Percentiles rank a stretch among this genome's conserved stretches.
These are phyloP conservation scores for Apodemia duryi DNA, from an alignment of 2,888 invertebrate genomes.

Conservation along the genomic window DNA sequence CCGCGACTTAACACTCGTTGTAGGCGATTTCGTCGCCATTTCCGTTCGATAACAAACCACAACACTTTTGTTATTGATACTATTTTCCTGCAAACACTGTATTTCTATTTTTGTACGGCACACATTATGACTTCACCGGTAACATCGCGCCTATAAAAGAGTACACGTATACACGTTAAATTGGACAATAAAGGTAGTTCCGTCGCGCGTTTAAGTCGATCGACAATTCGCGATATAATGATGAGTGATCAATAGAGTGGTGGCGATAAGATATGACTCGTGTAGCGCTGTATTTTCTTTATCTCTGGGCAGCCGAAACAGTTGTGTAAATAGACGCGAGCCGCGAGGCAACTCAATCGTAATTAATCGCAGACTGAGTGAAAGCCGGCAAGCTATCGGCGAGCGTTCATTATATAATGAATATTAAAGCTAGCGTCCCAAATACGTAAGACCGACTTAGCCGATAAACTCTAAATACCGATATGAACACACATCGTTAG, in stretches of 20 bases:
- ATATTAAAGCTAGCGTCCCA: conserved; percentile 70
- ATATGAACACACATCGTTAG: conserved; percentile 15
- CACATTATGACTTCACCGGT: conserved; percentile 77
- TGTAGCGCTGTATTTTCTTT: conserved; percentile 65
- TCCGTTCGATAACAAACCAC: conserved; percentile 76
- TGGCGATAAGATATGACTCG: conserved; percentile 70
- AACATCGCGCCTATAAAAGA: conserved; percentile 61
- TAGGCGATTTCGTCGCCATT: conserved; percentile 74
- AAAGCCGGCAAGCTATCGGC: conserved; percentile 63
- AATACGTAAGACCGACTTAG: conserved; percentile 53
- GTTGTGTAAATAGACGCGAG: conserved; percentile 73
- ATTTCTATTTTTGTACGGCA: conserved; percentile 70
- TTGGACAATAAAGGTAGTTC: conserved; percentile 72
- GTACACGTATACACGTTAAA: conserved; percentile 46
- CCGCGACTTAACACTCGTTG: conserved; percentile 68
- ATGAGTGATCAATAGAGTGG: conserved; percentile 72
- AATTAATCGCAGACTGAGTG: conserved; percentile 70
- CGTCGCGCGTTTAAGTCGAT: conserved; percentile 69
- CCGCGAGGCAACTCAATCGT: conserved; percentile 64
- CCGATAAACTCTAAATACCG: conserved; percentile 45
- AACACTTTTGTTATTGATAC: conserved; percentile 73
- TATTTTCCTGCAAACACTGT: conserved; percentile 75
- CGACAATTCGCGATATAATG: conserved; percentile 71
- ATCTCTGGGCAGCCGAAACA: conserved; percentile 72
- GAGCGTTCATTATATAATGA: conserved; percentile 69